Conservation (phyloP, 2,888 invertebrate species). For the Dromius quadrimaculatus region DNA sequence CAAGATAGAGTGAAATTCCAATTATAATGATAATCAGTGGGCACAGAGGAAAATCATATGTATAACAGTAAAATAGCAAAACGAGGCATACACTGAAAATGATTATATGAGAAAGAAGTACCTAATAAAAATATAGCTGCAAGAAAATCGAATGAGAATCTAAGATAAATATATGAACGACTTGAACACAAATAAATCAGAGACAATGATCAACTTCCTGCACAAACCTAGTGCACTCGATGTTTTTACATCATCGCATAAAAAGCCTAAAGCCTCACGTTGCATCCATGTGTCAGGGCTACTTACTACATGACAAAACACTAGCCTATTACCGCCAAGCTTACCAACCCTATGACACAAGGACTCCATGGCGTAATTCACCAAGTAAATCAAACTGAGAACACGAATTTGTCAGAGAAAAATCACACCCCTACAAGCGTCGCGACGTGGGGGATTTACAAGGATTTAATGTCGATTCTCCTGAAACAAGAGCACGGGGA, state of each 20-base stretch:
- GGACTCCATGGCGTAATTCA: conserved; percentile 47
- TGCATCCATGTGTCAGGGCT: conserved; percentile 18
- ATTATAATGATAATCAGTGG: no score
- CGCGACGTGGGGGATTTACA: conserved; percentile 63
- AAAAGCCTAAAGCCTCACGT: conserved; percentile 4
- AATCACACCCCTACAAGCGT: conserved; percentile 50
- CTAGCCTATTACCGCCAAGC: conserved; percentile 32
- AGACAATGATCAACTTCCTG: conserved; percentile 25
- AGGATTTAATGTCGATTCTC: conserved; percentile 64
- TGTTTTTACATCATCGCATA: conserved; percentile 4
- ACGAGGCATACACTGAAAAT: no score
- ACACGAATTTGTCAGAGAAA: conserved; percentile 53
- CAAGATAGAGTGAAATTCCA: no score
- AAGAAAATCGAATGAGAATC: no score
- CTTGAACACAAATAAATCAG: background rate
- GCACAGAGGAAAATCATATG: no score
- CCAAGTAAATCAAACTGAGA: conserved; percentile 52
- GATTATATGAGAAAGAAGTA: no score
- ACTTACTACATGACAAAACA: conserved; percentile 39
- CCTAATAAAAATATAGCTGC: no score
- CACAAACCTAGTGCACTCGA: conserved; percentile 5
- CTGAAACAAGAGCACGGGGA: conserved; percentile 48
- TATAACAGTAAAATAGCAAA: no score
- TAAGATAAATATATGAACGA: conserved; percentile 12
- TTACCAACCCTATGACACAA: conserved; percentile 13